A percentile compares a stretch with the other conserved stretches of the same genome.
Evolutionary conservation across 2,888 invertebrate genomes (phyloP).

Genomic region (Dysmachus trigonus): DNA sequence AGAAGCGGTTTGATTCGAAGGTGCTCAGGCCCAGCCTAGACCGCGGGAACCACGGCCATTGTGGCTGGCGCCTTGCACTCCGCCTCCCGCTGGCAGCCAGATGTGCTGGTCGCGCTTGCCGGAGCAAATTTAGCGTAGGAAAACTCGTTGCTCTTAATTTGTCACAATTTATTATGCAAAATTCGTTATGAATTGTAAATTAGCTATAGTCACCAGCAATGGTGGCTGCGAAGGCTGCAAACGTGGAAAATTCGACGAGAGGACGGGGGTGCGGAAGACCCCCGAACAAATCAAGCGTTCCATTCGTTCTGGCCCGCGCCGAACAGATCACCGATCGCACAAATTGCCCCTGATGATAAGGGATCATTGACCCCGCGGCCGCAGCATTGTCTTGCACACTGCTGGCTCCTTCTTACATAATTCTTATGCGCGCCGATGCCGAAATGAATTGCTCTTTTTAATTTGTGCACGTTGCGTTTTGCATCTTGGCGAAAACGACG

Average conservation of each 20-base stretch:
- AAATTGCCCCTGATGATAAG: neutral
- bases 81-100: neutral
- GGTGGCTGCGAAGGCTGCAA: neutral
- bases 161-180: slow-evolving; percentile 9
- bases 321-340: neutral
- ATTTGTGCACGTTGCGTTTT: neutral
- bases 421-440: neutral
- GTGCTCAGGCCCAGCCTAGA: neutral
- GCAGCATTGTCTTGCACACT: neutral
- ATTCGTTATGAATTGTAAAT: slow-evolving; percentile 11
- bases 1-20: neutral
- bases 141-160: slow-evolving; percentile 25
- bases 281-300: neutral
- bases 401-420: neutral
- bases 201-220: neutral
- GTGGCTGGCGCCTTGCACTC: neutral
- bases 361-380: neutral
- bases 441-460: neutral
- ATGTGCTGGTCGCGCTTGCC: neutral
- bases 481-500: neutral
- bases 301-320: neutral
- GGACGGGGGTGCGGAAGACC: neutral
- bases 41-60: neutral
- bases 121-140: slow-evolving; percentile 2
- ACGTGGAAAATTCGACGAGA: neutral